Base-by-base conservation (phyloP, 2,888 invertebrate genomes). In the Dasypolia templi region DNA sequence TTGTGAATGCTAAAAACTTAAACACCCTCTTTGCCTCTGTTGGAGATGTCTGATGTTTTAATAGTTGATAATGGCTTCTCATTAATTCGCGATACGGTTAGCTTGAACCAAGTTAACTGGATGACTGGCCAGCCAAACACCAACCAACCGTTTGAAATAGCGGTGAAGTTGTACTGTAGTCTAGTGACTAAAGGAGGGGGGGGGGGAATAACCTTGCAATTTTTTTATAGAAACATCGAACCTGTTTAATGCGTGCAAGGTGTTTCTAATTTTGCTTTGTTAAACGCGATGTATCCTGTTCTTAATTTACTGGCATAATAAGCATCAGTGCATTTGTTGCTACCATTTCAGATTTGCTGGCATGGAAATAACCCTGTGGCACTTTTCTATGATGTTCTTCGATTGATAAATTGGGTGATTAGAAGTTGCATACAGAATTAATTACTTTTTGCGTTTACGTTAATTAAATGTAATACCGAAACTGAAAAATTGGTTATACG, bases 41-140 rank as follows among this genome's bases (percentile, higher is more conserved):
- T 14, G 49, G n/a, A 82, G 44, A 82, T 39, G 14, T 81, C 46
- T 59, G 26, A 26, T 63, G 63, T n/a, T 63, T 42, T 39, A 61
- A 42, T 66, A 63, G 14, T 68, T 62, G 12, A 39, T 77, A 76
- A 69, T 85, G 72, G 22, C 63, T 35, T 51, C 55, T 66, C 64
- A 80, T 81, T 85, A 85, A 73, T 72, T 73, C 70, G 72, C 77
- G 85, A 82, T 85, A 88, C 84, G 82, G 85, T 75, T 79, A 76
- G 73, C 81, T 81, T 39, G 81, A 83, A 84, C 49, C 53, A 53
- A 73, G 66, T 82, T 72, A 74, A 42, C 69, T 73, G 79, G 76
- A 82, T 83, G 75, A 83, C 74, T 79, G 73, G 55, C 68, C 72
- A 74, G 32, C 19, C 44, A 62, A n/a, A 42, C 69, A 44, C 6